A percentile compares a stretch with the other conserved stretches of the same genome.
These are phyloP conservation scores for Mythimna impura DNA, from an alignment of 2,888 invertebrate genomes.

Conservation along the genomic window DNA sequence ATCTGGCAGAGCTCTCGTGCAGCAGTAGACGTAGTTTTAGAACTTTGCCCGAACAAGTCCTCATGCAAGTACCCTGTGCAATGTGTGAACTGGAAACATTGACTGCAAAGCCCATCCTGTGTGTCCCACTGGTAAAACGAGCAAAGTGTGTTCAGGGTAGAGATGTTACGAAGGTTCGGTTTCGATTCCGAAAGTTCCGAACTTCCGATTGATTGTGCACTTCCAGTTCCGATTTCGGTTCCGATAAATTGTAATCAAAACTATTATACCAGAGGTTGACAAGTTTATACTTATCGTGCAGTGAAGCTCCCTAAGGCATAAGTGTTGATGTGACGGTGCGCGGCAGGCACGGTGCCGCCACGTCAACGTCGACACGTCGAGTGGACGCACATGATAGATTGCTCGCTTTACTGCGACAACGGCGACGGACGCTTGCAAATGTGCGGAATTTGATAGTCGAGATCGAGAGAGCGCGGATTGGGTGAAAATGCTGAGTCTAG, in stretches of 20 bases:
- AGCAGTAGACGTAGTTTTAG: neutral
- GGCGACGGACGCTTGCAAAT: neutral
- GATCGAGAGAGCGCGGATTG: conserved; percentile 33
- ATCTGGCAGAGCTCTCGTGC: too few species aligned
- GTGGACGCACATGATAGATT: conserved; percentile 30
- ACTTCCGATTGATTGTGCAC: too few species aligned
- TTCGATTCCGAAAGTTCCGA: too few species aligned
- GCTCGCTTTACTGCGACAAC: conserved; percentile 6
- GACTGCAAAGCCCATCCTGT: neutral
- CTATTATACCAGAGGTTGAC: too few species aligned
- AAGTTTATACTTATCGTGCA: too few species aligned
- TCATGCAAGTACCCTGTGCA: neutral
- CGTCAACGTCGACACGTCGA: conserved; percentile 13
- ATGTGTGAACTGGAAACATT: neutral
- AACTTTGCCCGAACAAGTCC: neutral
- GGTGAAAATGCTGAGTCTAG: conserved; percentile 26
- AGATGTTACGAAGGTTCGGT: neutral
- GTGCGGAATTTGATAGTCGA: conserved; percentile 37
- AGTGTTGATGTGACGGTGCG: conserved; percentile 13
- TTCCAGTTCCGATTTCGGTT: too few species aligned
- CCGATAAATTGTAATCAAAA: too few species aligned
- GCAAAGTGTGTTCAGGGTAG: neutral
- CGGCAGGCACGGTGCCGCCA: neutral
- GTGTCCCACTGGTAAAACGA: neutral
- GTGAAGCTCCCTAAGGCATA: neutral